Evolutionary conservation across 2,113 vertebrate species (phyloP), one percentile per base, ranked within the genome.

Genomic region (Chrysochloris asiatica): DNA sequence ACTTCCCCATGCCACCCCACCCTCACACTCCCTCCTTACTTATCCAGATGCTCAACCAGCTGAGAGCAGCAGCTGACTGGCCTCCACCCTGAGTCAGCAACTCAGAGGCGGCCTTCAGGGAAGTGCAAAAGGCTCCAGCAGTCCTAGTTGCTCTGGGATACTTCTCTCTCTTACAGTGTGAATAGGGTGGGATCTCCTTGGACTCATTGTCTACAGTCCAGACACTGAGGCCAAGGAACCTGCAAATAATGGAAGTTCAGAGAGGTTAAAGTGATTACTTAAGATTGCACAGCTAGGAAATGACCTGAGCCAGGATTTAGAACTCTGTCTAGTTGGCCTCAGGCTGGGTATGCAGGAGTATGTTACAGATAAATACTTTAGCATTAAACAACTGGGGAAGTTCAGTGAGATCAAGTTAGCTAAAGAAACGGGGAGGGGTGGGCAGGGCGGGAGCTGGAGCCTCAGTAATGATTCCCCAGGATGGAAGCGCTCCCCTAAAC

Each of bases 1-100:
- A 3, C 65, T 94, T 94, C 86, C 86, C 83, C 86, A 91, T 17
- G 26, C 41, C 79, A 89, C 89, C 69, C 69, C 89, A 93, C 83
- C 78, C 45, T 75, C 24, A 82, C 52, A 6, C 61, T 11, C 82
- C 43, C 8, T 63, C 75, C 61, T 69, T 21, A 28, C 61, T 69
- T 21, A 28, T 36, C 36, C 26, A 54, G 47, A 71, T 50, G 13
- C 83, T 63, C 54, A 6, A 30, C 65, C 65, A 45, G 67, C 90
- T 63, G 77, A 92, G 89, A 78, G 36, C 85, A 75, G 83, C n/a
- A 3, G 61, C 61, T 56, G 47, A 17, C 8, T 6, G 65, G 5
- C 38, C 56, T 38, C 50, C 9, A 1, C 19, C 69, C 59, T 91
- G 93, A 94, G 84, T 95, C 92, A 94, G 83, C 91, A 89, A 8